Conservation (phyloP, 2,888 invertebrate genomes). For the Helobdella robusta region DNA sequence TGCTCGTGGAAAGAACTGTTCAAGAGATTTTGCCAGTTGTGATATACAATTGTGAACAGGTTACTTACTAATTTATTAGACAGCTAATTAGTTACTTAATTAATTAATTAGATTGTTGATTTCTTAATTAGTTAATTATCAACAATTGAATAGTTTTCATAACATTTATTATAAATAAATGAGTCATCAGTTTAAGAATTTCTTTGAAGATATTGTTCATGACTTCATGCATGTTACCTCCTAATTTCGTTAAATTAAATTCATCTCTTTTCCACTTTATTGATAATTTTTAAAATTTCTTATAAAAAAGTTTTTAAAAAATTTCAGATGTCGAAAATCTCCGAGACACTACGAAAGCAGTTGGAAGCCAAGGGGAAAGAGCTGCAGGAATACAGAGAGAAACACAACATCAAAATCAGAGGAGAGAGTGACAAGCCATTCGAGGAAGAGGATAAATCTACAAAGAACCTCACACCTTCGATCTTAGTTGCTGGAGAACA, state of each 20-base stretch:
- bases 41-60: conserved; percentile 65
- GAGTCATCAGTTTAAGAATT: no score
- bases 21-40: conserved; percentile 79
- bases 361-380: conserved; percentile 75
- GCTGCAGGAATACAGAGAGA: conserved; percentile 81
- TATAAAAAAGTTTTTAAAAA: conserved; percentile 36
- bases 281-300: background rate
- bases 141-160: no score
- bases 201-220: no score
- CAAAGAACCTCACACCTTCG: conserved; percentile 38
- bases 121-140: no score
- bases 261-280: background rate
- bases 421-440: conserved; percentile 49
- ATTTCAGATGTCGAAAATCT: conserved; percentile 63
- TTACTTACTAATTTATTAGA: conserved; percentile 41
- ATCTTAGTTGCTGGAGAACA: conserved; percentile 10
- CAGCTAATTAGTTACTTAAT: no score
- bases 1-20: conserved; percentile 82
- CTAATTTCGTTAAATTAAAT: background rate
- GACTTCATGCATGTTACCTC: no score
- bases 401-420: conserved; percentile 74
- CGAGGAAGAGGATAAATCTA: no score
- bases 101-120: no score
- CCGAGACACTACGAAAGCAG: conserved; percentile 69
- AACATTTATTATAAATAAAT: no score